These are phyloP conservation scores for Delphinapterus leucas DNA, from an alignment of 2,113 vertebrate genomes.

Conservation along the genomic window DNA sequence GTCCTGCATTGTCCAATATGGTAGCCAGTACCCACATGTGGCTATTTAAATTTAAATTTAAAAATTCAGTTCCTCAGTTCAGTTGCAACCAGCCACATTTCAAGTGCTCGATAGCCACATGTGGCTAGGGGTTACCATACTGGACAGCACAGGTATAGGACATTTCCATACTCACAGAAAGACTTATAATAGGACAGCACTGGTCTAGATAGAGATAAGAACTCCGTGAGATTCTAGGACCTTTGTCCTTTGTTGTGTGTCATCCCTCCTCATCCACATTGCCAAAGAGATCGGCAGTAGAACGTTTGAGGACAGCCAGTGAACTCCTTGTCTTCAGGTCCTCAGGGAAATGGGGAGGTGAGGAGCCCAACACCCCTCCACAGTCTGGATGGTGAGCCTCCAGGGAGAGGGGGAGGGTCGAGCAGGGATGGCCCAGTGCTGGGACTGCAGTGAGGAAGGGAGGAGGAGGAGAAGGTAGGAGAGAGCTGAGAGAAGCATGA, in stretches of 20 bases:
- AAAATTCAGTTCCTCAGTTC: neutral
- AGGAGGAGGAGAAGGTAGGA: neutral
- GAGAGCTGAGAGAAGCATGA: neutral
- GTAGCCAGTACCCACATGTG: neutral
- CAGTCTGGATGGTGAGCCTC: neutral
- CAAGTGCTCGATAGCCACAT: neutral
- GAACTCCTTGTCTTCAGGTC: neutral
- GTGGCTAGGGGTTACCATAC: neutral
- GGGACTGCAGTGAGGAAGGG: neutral
- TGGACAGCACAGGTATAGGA: neutral
- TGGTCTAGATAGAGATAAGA: slow-evolving; percentile 5
- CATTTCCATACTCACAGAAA: slow-evolving; percentile 17
- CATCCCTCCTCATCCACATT: neutral
- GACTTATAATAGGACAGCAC: neutral
- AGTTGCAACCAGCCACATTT: neutral
- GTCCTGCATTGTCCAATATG: neutral
- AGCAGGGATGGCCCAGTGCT: neutral
- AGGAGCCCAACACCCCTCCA: neutral
- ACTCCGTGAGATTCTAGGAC: neutral
- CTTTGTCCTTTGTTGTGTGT: slow-evolving; percentile 29
- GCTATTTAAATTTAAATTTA: neutral
- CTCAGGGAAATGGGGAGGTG: neutral
- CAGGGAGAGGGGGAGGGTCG: neutral
- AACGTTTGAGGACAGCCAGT: neutral
- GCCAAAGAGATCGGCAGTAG: neutral